These are phyloP conservation scores for Lamellibrachia luymesi DNA, from an alignment of 1,140 invertebrate genomes.

Conservation along the genomic window DNA sequence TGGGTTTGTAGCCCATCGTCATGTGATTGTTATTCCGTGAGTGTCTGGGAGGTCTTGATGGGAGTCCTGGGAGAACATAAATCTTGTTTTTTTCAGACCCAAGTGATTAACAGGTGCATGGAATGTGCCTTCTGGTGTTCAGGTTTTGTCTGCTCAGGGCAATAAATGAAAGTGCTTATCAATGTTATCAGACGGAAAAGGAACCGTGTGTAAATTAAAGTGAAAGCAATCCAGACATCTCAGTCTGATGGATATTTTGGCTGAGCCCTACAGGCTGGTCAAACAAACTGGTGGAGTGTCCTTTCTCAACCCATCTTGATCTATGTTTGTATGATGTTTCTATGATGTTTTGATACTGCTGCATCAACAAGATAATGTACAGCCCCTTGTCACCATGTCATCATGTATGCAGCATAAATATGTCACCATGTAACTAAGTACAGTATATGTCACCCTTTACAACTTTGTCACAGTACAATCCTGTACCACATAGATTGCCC, in stretches of 20 bases:
- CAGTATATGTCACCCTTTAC: too few relatives aligned
- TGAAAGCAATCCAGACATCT: not conserved
- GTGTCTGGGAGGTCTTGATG: not conserved
- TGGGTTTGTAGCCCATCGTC: not conserved
- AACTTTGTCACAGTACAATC: too few relatives aligned
- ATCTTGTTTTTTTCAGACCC: not conserved
- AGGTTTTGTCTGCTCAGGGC: not conserved
- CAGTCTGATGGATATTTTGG: not conserved
- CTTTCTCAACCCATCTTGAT: not conserved
- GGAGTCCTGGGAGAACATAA: not conserved
- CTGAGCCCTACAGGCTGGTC: not conserved
- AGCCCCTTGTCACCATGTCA: too few relatives aligned
- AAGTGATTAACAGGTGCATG: not conserved
- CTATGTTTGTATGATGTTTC: not conserved
- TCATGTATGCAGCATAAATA: too few relatives aligned
- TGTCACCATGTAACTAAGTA: too few relatives aligned
- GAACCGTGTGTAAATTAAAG: not conserved
- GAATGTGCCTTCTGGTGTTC: not conserved
- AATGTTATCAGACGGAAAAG: not conserved
- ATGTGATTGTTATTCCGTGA: not conserved
- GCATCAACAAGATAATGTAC: too few relatives aligned
- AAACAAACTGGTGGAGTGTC: not conserved
- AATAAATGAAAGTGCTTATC: not conserved
- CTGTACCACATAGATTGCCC: too few relatives aligned
- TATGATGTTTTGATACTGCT: too few relatives aligned